Evolutionary conservation across 2,888 invertebrate genomes (phyloP).

Genomic region (Apodemia mormo): DNA sequence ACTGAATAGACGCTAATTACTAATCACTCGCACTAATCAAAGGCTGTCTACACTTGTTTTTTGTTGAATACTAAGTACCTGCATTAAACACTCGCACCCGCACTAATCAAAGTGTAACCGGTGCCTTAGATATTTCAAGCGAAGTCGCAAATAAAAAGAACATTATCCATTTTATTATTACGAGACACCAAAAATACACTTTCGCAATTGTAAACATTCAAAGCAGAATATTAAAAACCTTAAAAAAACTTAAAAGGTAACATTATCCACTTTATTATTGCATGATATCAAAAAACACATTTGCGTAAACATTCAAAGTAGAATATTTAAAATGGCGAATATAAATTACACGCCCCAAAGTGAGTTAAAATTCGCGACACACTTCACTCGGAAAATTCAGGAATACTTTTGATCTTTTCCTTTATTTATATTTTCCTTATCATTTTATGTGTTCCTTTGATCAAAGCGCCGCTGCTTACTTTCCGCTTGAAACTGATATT

Average conservation of each 20-base stretch:
- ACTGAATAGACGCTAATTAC: too few species aligned
- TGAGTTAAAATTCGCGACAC: constrained; percentile 14
- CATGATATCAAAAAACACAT: constrained; percentile 2
- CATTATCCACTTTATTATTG: constrained; percentile 2
- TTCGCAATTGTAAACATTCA: too few species aligned
- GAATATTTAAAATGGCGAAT: not conserved
- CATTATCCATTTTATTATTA: too few species aligned
- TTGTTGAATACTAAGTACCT: too few species aligned
- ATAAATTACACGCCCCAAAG: constrained; percentile 5
- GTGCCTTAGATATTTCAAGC: not conserved
- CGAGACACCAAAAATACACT: too few species aligned
- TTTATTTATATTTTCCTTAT: constrained; percentile 61
- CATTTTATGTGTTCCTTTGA: not conserved
- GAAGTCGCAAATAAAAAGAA: not conserved
- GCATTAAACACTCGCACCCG: too few species aligned
- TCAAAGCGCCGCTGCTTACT: constrained; percentile 4
- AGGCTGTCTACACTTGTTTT: too few species aligned
- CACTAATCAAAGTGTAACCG: too few species aligned
- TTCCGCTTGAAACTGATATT: constrained; percentile 6
- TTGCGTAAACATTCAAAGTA: constrained; percentile 1
- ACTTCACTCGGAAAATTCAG: constrained; percentile 12
- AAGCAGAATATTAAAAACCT: too few species aligned
- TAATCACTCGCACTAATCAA: too few species aligned
- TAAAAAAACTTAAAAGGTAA: too few species aligned
- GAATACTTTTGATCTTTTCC: constrained; percentile 69